Evolutionary conservation across 2,113 vertebrate species (phyloP).

Genomic region (Reinhardtius hippoglossoides): DNA sequence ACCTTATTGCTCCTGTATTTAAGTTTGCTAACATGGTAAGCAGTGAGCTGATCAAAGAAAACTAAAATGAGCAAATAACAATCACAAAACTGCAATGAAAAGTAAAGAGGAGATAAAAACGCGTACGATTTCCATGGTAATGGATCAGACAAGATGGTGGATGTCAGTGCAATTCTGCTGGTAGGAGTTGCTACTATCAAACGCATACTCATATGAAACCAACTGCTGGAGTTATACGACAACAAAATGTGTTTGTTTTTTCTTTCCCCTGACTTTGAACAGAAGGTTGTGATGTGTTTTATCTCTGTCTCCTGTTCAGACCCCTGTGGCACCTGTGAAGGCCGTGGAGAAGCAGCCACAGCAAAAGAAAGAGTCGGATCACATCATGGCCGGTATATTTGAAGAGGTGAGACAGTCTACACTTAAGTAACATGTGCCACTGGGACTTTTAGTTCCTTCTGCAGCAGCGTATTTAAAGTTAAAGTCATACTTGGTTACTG

Average conservation of each 20-base stretch:
- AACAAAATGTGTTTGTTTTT: not conserved
- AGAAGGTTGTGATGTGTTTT: not conserved
- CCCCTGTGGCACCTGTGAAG: slow-evolving; percentile 62
- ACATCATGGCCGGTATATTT: slow-evolving; percentile 90
- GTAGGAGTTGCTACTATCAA: too few relatives aligned
- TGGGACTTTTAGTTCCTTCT: not conserved
- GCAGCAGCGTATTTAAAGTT: not conserved
- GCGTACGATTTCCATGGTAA: not conserved
- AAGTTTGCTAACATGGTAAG: too few relatives aligned
- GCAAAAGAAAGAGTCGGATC: slow-evolving; percentile 89
- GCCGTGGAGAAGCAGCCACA: slow-evolving; percentile 86
- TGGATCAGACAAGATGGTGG: not conserved
- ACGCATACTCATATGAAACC: too few relatives aligned
- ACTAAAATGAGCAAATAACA: not conserved
- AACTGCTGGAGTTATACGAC: too few relatives aligned
- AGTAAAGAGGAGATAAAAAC: not conserved
- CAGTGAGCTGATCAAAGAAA: not conserved
- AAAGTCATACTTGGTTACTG: not conserved
- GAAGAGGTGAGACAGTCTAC: slow-evolving; percentile 87
- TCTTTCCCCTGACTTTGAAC: not conserved
- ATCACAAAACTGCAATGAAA: too few relatives aligned
- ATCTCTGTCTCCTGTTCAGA: slow-evolving; percentile 49
- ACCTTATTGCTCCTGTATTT: too few relatives aligned
- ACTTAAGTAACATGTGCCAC: not conserved
- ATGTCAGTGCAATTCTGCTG: too few relatives aligned